phyloP scores from a whole-genome alignment of 2,797 vertebrate genomes.

The Gobionotothen gibberifrons region DNA sequence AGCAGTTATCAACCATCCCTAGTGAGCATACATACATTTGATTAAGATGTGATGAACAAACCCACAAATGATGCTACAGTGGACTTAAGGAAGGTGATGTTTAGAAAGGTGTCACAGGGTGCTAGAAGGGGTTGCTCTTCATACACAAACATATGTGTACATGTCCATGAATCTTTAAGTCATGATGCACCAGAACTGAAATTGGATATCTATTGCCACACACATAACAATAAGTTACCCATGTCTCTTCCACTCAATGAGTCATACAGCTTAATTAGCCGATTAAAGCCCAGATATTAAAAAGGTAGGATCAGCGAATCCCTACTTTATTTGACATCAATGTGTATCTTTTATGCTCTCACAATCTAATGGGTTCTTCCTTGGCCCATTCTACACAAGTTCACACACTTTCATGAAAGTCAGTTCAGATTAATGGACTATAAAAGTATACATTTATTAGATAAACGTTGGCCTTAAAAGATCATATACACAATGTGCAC shows the following conservation, averaged over 20 bases:
- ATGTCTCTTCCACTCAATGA: too few relatives aligned
- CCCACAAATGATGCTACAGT: background rate
- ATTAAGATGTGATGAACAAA: background rate
- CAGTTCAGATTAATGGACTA: background rate
- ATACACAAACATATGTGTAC: background rate
- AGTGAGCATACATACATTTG: background rate
- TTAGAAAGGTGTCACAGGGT: background rate
- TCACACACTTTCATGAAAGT: too few relatives aligned
- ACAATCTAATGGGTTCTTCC: too few relatives aligned
- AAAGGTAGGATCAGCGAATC: too few relatives aligned
- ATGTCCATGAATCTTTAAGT: background rate
- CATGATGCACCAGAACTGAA: too few relatives aligned
- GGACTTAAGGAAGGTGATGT: background rate
- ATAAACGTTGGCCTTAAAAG: too few relatives aligned
- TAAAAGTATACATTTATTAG: background rate
- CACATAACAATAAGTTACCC: too few relatives aligned
- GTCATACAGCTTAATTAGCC: too few relatives aligned
- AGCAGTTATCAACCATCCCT: background rate
- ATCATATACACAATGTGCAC: background rate
- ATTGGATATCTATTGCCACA: too few relatives aligned
- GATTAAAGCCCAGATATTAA: too few relatives aligned
- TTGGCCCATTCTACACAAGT: too few relatives aligned
- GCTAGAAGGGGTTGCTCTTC: background rate
- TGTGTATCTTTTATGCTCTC: constrained; percentile 1
- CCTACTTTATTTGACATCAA: constrained; percentile 19